Evolutionary conservation across 2,797 vertebrate species (phyloP).

Genomic region (Pampus argenteus): DNA sequence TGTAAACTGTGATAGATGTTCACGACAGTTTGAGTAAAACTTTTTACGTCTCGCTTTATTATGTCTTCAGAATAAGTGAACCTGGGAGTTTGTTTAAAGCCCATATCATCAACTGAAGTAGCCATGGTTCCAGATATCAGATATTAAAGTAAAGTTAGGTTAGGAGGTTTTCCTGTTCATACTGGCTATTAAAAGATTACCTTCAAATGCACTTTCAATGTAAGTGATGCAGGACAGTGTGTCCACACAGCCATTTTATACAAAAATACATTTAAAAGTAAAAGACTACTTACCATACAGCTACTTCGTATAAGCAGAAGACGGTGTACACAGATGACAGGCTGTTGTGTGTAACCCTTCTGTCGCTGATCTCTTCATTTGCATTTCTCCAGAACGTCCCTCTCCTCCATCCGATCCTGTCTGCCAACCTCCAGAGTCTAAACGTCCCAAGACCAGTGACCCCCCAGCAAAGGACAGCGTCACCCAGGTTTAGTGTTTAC

Average conservation of each 20-base stretch:
- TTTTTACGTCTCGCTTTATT: not conserved
- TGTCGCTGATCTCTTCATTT: constrained; percentile 8
- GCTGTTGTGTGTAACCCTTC: not conserved
- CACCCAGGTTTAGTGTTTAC: constrained; percentile 42
- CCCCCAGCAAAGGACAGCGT: constrained; percentile 27
- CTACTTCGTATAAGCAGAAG: not conserved
- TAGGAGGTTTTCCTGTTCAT: too few species aligned
- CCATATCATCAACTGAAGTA: not conserved
- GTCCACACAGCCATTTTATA: too few species aligned
- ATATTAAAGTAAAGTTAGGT: too few species aligned
- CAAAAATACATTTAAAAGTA: too few species aligned
- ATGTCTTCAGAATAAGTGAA: not conserved
- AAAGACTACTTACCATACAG: too few species aligned
- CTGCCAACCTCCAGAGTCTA: constrained; percentile 88
- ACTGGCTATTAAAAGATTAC: too few species aligned
- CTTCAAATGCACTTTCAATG: too few species aligned
- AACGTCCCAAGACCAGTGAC: constrained; percentile 86
- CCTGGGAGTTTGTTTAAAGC: not conserved
- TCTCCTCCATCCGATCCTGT: constrained; percentile 85
- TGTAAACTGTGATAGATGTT: not conserved
- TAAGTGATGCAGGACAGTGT: too few species aligned
- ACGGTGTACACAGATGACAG: not conserved
- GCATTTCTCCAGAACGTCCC: constrained; percentile 82
- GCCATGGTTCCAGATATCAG: not conserved
- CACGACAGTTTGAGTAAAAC: not conserved